phyloP scores from a whole-genome alignment of 2,888 invertebrate species.

The Listrodromus nycthemerus region DNA sequence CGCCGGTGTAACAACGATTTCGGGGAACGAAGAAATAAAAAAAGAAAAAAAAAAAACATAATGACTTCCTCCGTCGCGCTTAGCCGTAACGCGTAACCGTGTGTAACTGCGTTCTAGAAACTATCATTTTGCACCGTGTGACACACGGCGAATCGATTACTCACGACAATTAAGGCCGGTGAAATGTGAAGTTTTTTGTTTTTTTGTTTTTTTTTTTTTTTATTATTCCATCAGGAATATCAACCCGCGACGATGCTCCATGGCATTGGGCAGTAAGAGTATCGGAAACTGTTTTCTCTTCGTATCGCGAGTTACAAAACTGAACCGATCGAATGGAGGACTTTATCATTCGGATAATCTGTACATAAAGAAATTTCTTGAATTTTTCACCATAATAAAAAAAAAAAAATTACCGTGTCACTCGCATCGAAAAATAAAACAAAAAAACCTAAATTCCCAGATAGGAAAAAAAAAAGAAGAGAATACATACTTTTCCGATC shows the following conservation, averaged over 20 bases:
- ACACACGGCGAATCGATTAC: constrained; percentile 50
- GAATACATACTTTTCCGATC: constrained; percentile 55
- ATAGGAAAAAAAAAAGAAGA: neutral
- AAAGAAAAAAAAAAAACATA: constrained; percentile 52
- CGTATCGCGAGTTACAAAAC: neutral
- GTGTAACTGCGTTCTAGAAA: constrained; percentile 20
- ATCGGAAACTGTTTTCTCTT: neutral
- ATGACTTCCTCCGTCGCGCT: constrained; percentile 59
- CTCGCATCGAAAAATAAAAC: neutral
- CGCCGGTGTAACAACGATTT: constrained; percentile 55
- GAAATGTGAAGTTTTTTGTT: neutral
- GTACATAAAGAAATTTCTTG: neutral
- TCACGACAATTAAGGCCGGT: constrained; percentile 18
- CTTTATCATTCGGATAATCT: neutral
- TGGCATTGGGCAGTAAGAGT: neutral
- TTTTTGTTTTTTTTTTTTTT: neutral
- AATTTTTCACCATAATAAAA: neutral
- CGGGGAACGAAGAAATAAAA: constrained; percentile 59
- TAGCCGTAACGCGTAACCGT: constrained; percentile 6
- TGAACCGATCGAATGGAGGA: neutral
- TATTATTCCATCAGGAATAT: neutral
- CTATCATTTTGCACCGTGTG: constrained; percentile 33
- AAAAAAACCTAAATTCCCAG: neutral
- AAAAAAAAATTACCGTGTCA: neutral
- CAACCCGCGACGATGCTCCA: neutral